These are phyloP conservation scores for Callipepla californica DNA, from an alignment of 2,113 vertebrate genomes.

Conservation along the genomic window DNA sequence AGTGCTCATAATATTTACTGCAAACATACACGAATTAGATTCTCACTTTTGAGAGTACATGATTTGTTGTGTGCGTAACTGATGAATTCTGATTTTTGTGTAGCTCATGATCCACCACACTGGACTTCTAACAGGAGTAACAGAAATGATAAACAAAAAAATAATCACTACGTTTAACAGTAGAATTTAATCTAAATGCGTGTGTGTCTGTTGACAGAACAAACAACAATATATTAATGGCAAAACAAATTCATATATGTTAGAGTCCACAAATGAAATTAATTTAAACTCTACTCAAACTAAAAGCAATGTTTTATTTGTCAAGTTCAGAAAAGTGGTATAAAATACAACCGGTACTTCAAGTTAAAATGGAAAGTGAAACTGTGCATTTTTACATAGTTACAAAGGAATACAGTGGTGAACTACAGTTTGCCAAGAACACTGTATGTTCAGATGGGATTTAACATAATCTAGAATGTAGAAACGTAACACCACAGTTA, in stretches of 20 bases:
- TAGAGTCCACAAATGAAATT: neutral
- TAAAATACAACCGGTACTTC: fast-evolving
- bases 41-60: neutral
- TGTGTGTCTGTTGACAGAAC: fast-evolving
- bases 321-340: neutral
- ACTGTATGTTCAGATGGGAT: neutral
- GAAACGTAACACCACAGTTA: neutral
- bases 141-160: neutral
- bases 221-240: neutral
- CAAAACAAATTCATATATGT: neutral
- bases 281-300: neutral
- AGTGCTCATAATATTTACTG: neutral
- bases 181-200: neutral
- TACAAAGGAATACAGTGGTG: neutral
- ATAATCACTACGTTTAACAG: neutral
- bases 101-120: neutral
- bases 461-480: neutral
- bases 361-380: neutral
- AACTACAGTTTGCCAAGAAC: neutral
- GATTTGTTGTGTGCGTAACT: neutral
- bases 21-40: neutral
- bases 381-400: neutral
- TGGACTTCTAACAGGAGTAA: neutral
- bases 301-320: neutral
- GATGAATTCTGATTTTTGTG: neutral